Evolutionary conservation across 2,113 vertebrate genomes (phyloP).

Genomic region (Scortum barcoo): DNA sequence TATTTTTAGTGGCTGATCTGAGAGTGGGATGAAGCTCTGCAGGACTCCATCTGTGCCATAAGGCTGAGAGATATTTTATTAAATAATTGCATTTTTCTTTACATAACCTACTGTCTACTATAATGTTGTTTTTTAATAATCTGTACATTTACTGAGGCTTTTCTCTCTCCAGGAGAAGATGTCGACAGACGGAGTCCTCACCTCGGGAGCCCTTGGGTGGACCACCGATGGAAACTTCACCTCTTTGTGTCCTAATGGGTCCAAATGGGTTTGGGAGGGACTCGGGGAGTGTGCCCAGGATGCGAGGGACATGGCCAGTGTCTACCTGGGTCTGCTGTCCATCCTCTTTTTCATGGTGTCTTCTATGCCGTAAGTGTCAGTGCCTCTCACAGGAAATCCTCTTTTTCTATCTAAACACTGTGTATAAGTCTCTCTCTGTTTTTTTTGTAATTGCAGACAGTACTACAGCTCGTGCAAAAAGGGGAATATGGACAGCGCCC

Average conservation of each 20-base stretch:
- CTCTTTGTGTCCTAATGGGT: constrained; percentile 88
- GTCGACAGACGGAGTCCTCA: constrained; percentile 56
- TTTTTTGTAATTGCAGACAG: constrained; percentile 83
- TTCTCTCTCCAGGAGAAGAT: constrained; percentile 59
- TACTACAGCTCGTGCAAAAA: constrained; percentile 91
- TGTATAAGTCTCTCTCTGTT: neutral
- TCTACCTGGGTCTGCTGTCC: constrained; percentile 90
- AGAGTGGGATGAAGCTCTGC: neutral
- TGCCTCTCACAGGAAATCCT: neutral
- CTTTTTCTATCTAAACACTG: neutral
- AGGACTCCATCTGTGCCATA: neutral
- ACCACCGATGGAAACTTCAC: constrained; percentile 81
- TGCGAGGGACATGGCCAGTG: constrained; percentile 88
- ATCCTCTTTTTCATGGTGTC: constrained; percentile 92
- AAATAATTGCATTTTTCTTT: too few relatives aligned
- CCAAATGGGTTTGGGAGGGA: constrained; percentile 88
- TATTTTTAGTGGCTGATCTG: neutral
- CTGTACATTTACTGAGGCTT: neutral
- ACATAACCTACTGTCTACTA: too few relatives aligned
- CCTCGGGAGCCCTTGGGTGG: constrained; percentile 20
- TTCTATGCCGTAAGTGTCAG: constrained; percentile 90
- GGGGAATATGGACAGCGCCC: constrained; percentile 93
- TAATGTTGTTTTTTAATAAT: too few relatives aligned
- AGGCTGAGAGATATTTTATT: neutral
- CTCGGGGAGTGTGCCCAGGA: constrained; percentile 91